These are phyloP conservation scores for Idaea aversata DNA, from an alignment of 2,888 invertebrate species.

Conservation along the genomic window DNA sequence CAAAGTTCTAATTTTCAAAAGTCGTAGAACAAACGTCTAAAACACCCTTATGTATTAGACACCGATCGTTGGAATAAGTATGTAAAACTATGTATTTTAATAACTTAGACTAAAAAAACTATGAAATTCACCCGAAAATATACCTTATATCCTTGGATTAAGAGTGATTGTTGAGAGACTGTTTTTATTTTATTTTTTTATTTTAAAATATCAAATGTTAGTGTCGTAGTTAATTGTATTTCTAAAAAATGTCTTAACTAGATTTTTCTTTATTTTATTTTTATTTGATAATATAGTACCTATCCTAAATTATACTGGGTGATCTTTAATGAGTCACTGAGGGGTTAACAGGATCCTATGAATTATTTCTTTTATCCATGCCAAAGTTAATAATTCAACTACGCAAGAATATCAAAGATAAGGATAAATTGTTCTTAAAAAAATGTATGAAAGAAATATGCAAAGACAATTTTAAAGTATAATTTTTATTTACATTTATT, in stretches of 20 bases:
- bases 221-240: not conserved
- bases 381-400: too few species aligned
- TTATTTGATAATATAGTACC: not conserved
- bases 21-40: too few species aligned
- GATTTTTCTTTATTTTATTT: too few species aligned
- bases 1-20: too few species aligned
- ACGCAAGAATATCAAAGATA: too few species aligned
- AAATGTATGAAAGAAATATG: too few species aligned
- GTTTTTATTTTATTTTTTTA: conserved; percentile 22
- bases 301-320: not conserved
- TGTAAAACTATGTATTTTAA: not conserved
- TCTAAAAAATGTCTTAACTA: not conserved
- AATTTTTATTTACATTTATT: too few species aligned
- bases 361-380: too few species aligned
- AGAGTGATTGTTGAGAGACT: conserved; percentile 40
- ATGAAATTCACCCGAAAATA: not conserved
- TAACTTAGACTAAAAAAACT: not conserved
- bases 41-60: too few species aligned
- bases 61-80: not conserved
- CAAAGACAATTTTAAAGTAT: too few species aligned
- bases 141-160: conserved; percentile 7
- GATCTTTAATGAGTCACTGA: not conserved
- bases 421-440: too few species aligned
- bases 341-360: not conserved
- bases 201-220: conserved; percentile 7